Evolutionary conservation across 2,113 vertebrate genomes (phyloP).

Genomic region (Rattus norvegicus): GRCr8 NC_086036.1:84366001-84366500

Average conservation of each 20-base stretch:
- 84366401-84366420: neutral
- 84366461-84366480: neutral
- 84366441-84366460: neutral
- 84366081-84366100: neutral
- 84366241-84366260: neutral
- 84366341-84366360: neutral
- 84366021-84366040: conserved; percentile 42
- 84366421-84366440: too few species aligned
- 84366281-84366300: neutral
- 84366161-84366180: neutral
- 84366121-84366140: neutral
- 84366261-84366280: neutral
- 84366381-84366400: neutral
- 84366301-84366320: neutral
- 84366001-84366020: neutral
- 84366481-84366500: too few species aligned
- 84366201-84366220: neutral
- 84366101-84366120: neutral
- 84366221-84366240: neutral
- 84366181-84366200: neutral
- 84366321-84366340: neutral
- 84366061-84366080: neutral
- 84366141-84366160: neutral
- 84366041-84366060: neutral
- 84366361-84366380: neutral